Evolutionary conservation across 2,113 vertebrate species (phyloP), one percentile per base, ranked within the genome.

Genomic region (Bubo blakistoni): DNA sequence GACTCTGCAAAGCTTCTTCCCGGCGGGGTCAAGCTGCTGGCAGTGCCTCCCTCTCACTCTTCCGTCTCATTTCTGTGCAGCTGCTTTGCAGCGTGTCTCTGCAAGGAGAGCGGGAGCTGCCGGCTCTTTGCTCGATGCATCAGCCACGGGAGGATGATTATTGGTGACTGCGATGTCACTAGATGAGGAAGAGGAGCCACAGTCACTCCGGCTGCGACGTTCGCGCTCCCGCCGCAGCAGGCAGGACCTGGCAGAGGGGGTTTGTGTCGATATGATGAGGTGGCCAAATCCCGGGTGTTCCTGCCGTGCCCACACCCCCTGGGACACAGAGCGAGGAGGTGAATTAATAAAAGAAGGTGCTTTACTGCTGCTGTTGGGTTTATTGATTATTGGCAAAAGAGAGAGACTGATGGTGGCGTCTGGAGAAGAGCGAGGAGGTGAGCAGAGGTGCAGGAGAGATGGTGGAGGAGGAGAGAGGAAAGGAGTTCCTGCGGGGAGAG

Each of bases 361-460:
- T 94, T 29, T 55, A 10, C 32, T 54, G 70, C 87, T 84, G 73
- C 46, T 49, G 49, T 27, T 79, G 57, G 3, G 34, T 86, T 54
- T 46, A 85, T 87, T 76, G 78, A 81, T 85, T 93, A 69, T 57
- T 51, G 78, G 78, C 77, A 84, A 71, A 80, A 36, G 52, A 74
- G 42, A 81, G 51, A 4, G 26, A 70, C 25, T 47, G 81, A 67
- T 27, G 86, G 66, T 16, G 12, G 65, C 78, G 21, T 7, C 40
- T 66, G 63, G 72, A 77, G 81, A 89, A 49, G 27, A 38, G 54
- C 14, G 22, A 58, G 49, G 59, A 79, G 24, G 11, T 30, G 67
- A 91, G 49, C 74, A 59, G 79, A 82, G 46, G 40, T 73, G 42
- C 54, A 49, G 69, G 72, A 76, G 71, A 44, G 21, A 49, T 0